A percentile compares a stretch with the other conserved stretches of the same genome.
Conservation (phyloP, 2,888 invertebrate genomes). For the Epirrita christyi region DNA sequence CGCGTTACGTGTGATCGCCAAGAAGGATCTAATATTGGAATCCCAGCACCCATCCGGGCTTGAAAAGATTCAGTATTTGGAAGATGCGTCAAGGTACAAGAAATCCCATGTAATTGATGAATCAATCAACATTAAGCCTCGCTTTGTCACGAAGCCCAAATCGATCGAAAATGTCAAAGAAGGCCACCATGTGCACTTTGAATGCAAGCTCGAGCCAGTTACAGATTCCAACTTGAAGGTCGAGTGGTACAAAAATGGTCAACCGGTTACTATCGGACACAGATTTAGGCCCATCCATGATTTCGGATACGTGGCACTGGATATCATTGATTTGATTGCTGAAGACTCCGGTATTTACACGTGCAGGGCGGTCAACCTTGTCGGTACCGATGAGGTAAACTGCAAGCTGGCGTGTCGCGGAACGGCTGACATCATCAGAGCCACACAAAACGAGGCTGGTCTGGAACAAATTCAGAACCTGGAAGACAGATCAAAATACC, state of each 20-base stretch:
- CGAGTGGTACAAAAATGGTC: slow-evolving; percentile 98
- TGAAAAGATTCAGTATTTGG: slow-evolving; percentile 96
- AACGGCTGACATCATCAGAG: slow-evolving; percentile 92
- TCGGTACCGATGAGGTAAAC: slow-evolving; percentile 94
- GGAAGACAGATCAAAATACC: slow-evolving; percentile 93
- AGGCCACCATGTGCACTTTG: slow-evolving; percentile 97
- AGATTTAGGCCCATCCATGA: slow-evolving; percentile 98
- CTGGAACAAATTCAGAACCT: slow-evolving; percentile 95
- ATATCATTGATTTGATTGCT: slow-evolving; percentile 97
- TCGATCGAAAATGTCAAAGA: slow-evolving; percentile 93
- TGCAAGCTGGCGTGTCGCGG: slow-evolving; percentile 90
- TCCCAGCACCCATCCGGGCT: slow-evolving; percentile 96
- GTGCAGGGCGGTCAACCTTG: slow-evolving; percentile 95
- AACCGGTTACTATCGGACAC: slow-evolving; percentile 96
- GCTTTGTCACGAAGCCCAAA: slow-evolving; percentile 94
- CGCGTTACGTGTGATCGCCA: slow-evolving; percentile 94
- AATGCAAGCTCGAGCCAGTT: slow-evolving; percentile 98
- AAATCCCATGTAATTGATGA: slow-evolving; percentile 93
- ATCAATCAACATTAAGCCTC: slow-evolving; percentile 92
- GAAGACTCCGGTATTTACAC: slow-evolving; percentile 98
- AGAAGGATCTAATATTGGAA: slow-evolving; percentile 94
- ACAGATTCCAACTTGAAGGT: slow-evolving; percentile 98
- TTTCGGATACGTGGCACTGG: slow-evolving; percentile 99
- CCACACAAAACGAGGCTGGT: slow-evolving; percentile 94
- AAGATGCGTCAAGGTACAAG: slow-evolving; percentile 94